Evolutionary conservation across 2,113 vertebrate species (phyloP), one percentile per base, ranked within the genome.

Genomic region (Donacobius atricapilla): DNA sequence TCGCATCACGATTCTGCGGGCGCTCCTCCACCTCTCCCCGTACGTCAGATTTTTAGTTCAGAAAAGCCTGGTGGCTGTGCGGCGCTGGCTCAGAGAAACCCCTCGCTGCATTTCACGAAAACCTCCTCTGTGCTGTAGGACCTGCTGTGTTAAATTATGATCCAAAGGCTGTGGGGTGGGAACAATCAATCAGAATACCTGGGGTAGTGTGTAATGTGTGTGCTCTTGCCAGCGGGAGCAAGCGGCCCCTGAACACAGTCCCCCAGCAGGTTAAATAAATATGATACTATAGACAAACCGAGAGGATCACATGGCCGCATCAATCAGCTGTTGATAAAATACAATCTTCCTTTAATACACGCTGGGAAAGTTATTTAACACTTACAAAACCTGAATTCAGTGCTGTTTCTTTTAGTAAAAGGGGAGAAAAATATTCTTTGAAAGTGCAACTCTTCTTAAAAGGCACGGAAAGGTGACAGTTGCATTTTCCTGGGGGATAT

Each of bases 71-170:
- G 87, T 78, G 73, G 92, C 93, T 88, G 79, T 65, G 89, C 47
- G 17, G 75, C 90, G 22, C 93, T 78, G 54, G 81, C 91, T 97
- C 97, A 96, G 9, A 95, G 97, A 97, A 98, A 96, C 94, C 96
- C 97, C 94, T 97, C 95, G 31, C 83, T 91, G 66, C 76, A 95
- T 96, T 96, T 96, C 95, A 96, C 93, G 96, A 97, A 94, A 97
- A 95, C 93, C 96, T 89, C 94, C 92, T 81, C 96, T 97, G 96
- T 97, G 97, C 97, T 98, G 97, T 91, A 97, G 98, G 98, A 97
- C 98, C 98, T 96, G 99, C 99, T 99, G 99, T 98, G 99, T 99
- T 99, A 99, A 99, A 99, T 99, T 99, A 99, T 98, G 98, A 99
- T 98, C 97, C 98, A 98, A 98, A 98, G 98, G 97, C 98, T 98